Base-by-base conservation (phyloP, 2,113 vertebrate genomes). In the Engystomops pustulosus region DNA sequence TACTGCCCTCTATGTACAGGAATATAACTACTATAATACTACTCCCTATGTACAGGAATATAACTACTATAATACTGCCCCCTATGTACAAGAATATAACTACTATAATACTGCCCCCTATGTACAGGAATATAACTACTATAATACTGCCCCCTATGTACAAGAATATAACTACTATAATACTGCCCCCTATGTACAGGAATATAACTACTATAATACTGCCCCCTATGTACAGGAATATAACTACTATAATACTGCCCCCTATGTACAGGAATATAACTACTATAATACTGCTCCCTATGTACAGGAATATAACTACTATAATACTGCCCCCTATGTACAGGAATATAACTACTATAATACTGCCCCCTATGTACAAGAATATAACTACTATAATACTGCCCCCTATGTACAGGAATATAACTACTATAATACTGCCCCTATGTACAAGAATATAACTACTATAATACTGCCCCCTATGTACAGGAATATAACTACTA, bases 1-100 rank as follows among this genome's bases (percentile, higher is more conserved):
- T 65, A 32, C 60, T 41, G 38, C 27, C 1, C 60, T n/a, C 60
- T 32, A 65, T 65, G 15, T 65, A 65, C 60, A 65, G 32, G 60
- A 65, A 65, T 65, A 65, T 65, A 65, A 65, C 60, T 65, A 65
- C 60, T 65, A 65, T 32, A 65, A 65, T 65, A 65, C 60, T 65
- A 27, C 60, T 9, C 60, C n/a, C 27, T 32, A 32, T 65, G 15
- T 65, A 65, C 60, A 65, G 32, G 60, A 65, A 65, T 65, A 65
- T 65, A 65, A 65, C 27, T 65, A 65, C 25, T 65, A 65, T 32
- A 62, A 62, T 62, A 62, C 58, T 62, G 58, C 58, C 20, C n/a
- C 51, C 51, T 55, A 55, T 55, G 3, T 55, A 55, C 51, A 55
- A 55, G 51, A 55, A 55, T 55, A 55, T 55, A 55, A 55, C 18